Base-by-base conservation (phyloP, 2,888 invertebrate genomes). In the Drosophila atripex region DNA sequence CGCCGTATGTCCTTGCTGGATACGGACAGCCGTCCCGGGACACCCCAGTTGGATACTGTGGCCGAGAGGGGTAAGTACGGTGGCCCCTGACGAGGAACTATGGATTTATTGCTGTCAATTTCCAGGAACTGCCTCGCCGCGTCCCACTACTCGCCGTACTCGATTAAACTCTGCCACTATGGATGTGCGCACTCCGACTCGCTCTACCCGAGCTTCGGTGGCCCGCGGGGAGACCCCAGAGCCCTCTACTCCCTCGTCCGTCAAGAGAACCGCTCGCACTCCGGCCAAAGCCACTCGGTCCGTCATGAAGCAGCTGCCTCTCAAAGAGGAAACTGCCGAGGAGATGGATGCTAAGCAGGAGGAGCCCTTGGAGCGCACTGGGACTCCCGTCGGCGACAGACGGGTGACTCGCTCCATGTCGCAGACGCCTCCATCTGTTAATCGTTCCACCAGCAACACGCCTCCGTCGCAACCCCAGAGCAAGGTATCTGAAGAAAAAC, bases 321-420 rank as follows among this genome's bases (percentile, higher is more conserved):
- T 86, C 11, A 76, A 79, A 46, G 87, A 88, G 46, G 74, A 71
- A 7, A 21, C 51, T 25, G 11, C 54, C 16, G 73, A 73, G 28
- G 68, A 73, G 11, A 8, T 32, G 0, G 39, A 45, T 21, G 9
- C 32, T 1, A 21, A 28, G 21, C 25, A 4, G 18, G 21, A n/a
- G 14, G 45, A 38, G 16, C 14, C 1, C 9, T 11, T 12, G 12
- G 35, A 57, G n/a, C 57, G 18, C 3, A 16, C 45, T 11, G 28
- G 21, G 2, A 49, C 66, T 21, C 23, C 45, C 2, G 51, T 57
- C 18, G 75, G 51, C 16, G 71, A 77, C 0, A 49, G 45, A 16
- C 80, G 84, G 7, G 51, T 83, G n/a, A 86, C 80, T 1, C 86
- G 86, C 14, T 77, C 86, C 7, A 83, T 86, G 86, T 80, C 80